These are phyloP conservation scores for Tenualosa ilisha DNA, from an alignment of 2,797 vertebrate species.

Conservation along the genomic window DNA sequence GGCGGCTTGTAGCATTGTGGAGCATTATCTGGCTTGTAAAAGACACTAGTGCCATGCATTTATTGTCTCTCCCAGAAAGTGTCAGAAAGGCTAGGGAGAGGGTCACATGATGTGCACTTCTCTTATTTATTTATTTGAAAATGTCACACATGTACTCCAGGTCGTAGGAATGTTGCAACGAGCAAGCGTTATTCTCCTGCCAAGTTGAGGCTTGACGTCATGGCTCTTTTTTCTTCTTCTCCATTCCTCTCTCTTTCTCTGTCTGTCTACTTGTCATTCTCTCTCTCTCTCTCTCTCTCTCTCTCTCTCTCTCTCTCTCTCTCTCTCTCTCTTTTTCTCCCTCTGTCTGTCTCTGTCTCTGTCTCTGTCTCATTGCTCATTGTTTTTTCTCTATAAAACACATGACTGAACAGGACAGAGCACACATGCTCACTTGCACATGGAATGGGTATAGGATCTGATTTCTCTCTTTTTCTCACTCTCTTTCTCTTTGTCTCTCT, in stretches of 20 bases:
- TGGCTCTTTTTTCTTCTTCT: background rate
- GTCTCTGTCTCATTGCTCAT: background rate
- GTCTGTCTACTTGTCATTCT: background rate
- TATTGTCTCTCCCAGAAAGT: background rate
- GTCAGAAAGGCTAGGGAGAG: background rate
- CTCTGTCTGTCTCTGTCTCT: background rate
- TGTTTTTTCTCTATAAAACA: background rate
- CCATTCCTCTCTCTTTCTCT: background rate
- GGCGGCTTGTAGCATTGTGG: background rate
- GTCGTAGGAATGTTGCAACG: background rate
- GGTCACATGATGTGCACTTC: background rate
- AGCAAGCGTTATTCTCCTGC: background rate
- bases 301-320: background rate
- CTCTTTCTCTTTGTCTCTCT: background rate
- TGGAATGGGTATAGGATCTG: background rate
- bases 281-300: background rate
- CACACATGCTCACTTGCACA: background rate
- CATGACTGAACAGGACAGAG: background rate
- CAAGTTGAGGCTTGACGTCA: constrained; percentile 14
- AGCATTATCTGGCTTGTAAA: constrained; percentile 19
- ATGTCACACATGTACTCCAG: background rate
- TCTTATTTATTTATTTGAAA: background rate
- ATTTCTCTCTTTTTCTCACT: background rate
- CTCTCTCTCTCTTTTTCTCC: background rate
- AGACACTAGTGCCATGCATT: background rate